Evolutionary conservation across 2,797 vertebrate genomes (phyloP), one percentile per base, ranked within the genome.

Genomic region (Parambassis ranga): DNA sequence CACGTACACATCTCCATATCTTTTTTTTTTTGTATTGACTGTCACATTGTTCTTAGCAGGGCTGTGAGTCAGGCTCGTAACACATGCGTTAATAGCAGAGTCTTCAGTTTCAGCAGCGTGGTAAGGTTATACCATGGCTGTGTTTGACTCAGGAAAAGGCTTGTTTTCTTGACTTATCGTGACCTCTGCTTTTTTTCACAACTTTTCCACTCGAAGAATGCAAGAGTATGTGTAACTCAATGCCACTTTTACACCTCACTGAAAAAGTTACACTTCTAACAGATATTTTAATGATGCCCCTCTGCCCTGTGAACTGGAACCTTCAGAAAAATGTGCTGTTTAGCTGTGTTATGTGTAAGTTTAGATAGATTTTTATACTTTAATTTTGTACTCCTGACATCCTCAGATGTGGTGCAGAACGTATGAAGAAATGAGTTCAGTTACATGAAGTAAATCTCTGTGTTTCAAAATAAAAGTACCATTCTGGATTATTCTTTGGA

Each of bases 101-200:
- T 83, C 64, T 90, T 86, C 79, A 81, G 87, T 92, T 92, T 90
- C 87, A 82, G 58, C 81, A 61, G 80, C 75, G 55, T 76, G 69
- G 87, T 89, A 87, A 92, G 79, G 83, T 85, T 87, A 90, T 79
- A 90, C 82, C 80, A 65, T 82, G 77, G 79, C 84, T 80, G 84
- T 90, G 82, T 92, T 91, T 92, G 82, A 87, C 90, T 93, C 87
- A 88, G 90, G 90, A 92, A 92, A 86, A 79, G 74, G 71, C 81
- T 87, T 92, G 92, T 94, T 93, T 91, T 90, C 90, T 84, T 92
- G 90, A 93, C 93, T 92, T 81, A 72, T 59, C 32, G 11, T 93
- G 92, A 93, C 93, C 91, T 90, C 71, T 75, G 71, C 75, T 53
- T 75, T 74, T 76, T 82, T 30, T 4, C 36, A 53, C 33, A 43